These are phyloP conservation scores for Phocoena sinus DNA, from an alignment of 2,113 vertebrate genomes.

Conservation along the genomic window DNA sequence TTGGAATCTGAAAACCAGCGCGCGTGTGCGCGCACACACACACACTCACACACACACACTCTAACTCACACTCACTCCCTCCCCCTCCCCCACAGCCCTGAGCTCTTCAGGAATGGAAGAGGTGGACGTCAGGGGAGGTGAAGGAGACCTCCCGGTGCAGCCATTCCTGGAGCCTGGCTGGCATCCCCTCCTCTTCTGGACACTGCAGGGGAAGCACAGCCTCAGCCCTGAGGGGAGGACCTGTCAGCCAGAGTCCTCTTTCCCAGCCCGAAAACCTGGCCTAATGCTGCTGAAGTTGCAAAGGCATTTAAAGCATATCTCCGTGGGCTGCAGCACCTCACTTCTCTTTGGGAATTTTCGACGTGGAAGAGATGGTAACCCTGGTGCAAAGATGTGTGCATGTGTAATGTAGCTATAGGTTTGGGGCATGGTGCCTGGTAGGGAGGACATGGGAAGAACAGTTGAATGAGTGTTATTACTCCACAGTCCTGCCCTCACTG, in stretches of 20 bases:
- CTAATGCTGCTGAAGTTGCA: background rate
- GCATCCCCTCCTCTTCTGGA: background rate
- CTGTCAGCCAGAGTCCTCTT: background rate
- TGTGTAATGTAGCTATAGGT: background rate
- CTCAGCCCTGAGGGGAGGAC: background rate
- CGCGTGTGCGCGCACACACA: rapidly evolving
- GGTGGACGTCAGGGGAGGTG: too few relatives aligned
- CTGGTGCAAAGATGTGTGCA: background rate
- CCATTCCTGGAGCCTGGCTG: background rate
- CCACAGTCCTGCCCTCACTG: background rate
- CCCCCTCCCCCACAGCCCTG: background rate
- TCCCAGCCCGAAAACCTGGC: background rate
- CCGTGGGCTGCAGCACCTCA: background rate
- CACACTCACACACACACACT: background rate
- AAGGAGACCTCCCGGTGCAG: background rate
- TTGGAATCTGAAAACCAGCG: background rate
- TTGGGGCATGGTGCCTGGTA: background rate
- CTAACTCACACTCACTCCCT: background rate
- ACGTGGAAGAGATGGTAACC: background rate
- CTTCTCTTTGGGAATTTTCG: background rate
- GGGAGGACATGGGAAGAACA: background rate
- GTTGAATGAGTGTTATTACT: background rate
- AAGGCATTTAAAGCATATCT: background rate
- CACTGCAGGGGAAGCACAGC: background rate
- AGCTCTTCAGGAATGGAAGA: background rate